Evolutionary conservation across 2,113 vertebrate species (phyloP).

Genomic region (Prochilodus magdalenae): DNA sequence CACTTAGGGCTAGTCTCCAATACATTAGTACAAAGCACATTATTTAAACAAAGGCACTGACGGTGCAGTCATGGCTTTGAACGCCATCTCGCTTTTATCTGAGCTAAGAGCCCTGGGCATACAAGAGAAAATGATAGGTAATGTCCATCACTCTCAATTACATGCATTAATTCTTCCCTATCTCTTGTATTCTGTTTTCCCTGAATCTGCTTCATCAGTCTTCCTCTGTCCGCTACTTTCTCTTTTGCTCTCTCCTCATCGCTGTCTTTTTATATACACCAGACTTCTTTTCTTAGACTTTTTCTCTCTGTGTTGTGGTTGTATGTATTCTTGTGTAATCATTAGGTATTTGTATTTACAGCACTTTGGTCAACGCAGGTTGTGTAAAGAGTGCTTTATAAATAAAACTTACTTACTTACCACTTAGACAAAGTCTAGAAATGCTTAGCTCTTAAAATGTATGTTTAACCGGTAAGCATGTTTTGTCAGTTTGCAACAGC

Average conservation of each 20-base stretch:
- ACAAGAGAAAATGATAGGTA: constrained; percentile 25
- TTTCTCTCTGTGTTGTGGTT: no score
- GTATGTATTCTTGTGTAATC: no score
- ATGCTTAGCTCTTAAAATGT: neutral
- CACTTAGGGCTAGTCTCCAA: neutral
- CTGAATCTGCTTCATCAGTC: neutral
- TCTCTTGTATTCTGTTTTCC: neutral
- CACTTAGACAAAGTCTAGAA: neutral
- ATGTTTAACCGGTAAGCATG: no score
- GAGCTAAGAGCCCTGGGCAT: neutral
- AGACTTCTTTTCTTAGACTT: no score
- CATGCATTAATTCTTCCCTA: constrained; percentile 6
- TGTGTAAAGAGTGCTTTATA: no score
- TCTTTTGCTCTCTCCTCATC: neutral
- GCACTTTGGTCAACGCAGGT: no score
- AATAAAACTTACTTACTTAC: no score
- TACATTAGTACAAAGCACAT: neutral
- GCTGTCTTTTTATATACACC: neutral
- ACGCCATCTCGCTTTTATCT: constrained; percentile 6
- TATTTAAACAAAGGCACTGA: constrained; percentile 10
- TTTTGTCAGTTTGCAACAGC: no score
- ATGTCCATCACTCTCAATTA: constrained; percentile 56
- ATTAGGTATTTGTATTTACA: no score
- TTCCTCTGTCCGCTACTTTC: neutral
- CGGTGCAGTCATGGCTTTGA: neutral